Conservation (phyloP, 2,797 vertebrate species). For the Craterocephalus amniculus region DNA sequence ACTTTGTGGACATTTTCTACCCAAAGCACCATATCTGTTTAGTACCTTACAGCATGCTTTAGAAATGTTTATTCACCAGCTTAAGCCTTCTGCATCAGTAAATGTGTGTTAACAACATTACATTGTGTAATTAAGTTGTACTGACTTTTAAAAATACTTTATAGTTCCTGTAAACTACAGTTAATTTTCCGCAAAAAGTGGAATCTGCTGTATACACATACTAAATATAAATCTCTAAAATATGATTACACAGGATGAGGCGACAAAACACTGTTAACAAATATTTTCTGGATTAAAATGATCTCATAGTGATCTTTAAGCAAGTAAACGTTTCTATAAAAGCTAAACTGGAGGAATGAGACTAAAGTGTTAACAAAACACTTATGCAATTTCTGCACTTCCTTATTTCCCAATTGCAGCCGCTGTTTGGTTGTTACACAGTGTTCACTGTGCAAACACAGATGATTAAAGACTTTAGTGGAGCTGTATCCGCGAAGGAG, state of each 20-base stretch:
- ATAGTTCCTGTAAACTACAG: neutral
- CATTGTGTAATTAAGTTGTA: neutral
- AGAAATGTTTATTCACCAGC: neutral
- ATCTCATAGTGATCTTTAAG: neutral
- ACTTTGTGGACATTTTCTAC: neutral
- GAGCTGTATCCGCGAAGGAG: slow-evolving; percentile 12
- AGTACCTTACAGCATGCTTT: neutral
- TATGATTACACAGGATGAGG: neutral
- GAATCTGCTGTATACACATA: neutral
- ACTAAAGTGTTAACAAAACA: neutral
- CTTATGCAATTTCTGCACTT: slow-evolving; percentile 26
- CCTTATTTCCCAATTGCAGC: slow-evolving; percentile 11
- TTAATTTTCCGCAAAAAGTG: neutral
- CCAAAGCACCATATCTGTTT: neutral
- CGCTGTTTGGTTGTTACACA: neutral
- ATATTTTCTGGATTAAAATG: neutral
- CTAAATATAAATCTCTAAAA: neutral
- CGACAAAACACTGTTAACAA: neutral
- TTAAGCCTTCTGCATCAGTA: neutral
- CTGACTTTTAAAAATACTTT: neutral
- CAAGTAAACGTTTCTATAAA: neutral
- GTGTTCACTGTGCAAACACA: neutral
- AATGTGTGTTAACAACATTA: neutral
- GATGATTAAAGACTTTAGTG: neutral
- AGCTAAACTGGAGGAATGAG: neutral